These are phyloP conservation scores for Enteromius fasciolatus DNA, from an alignment of 2,797 vertebrate species.

Conservation along the genomic window DNA sequence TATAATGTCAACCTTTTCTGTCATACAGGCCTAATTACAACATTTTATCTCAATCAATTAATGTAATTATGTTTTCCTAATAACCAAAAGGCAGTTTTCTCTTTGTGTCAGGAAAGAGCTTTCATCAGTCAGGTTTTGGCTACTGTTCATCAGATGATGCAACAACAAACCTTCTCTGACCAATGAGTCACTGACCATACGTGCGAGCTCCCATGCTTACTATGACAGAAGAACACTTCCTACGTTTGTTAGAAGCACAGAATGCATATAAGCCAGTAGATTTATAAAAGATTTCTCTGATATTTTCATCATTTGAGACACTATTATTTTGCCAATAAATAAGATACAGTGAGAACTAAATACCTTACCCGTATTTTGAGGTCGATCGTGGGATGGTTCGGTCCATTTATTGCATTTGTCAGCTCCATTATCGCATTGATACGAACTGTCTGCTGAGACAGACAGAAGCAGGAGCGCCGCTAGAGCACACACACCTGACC, in stretches of 20 bases:
- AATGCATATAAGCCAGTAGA: neutral
- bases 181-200: neutral
- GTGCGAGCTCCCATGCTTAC: neutral
- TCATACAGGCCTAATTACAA: neutral
- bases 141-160: neutral
- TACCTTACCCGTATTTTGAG: neutral
- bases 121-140: neutral
- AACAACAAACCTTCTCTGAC: neutral
- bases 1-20: neutral
- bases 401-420: constrained; percentile 17
- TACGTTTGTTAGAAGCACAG: neutral
- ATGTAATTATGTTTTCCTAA: too few relatives aligned
- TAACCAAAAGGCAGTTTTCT: neutral
- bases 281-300: neutral
- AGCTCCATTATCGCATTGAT: neutral
- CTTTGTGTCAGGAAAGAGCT: neutral
- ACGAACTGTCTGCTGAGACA: neutral
- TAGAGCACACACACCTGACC: neutral
- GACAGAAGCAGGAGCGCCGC: neutral
- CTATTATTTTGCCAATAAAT: neutral
- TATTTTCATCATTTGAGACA: neutral
- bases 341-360: neutral
- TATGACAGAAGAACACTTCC: neutral
- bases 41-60: neutral
- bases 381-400: neutral